A percentile compares a stretch with the other conserved stretches of the same genome.
Evolutionary conservation across 2,113 vertebrate species (phyloP).

Genomic region (Xiphophorus maculatus): DNA sequence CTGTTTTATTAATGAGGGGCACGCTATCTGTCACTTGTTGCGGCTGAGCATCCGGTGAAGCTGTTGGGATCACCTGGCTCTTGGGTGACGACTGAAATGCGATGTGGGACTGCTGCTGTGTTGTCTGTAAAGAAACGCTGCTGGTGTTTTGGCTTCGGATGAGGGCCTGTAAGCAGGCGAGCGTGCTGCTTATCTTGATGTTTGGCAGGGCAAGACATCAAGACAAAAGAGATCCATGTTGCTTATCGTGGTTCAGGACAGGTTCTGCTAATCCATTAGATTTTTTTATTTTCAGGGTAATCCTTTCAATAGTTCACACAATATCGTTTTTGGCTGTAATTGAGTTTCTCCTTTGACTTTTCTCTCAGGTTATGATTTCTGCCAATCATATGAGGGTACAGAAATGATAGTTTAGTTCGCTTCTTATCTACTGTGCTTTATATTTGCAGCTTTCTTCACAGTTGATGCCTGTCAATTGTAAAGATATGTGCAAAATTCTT

Average conservation of each 20-base stretch:
- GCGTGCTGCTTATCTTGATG: not conserved
- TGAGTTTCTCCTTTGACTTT: not conserved
- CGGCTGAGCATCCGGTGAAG: not conserved
- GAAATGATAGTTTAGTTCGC: too few species aligned
- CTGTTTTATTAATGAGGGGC: not conserved
- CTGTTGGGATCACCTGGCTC: not conserved
- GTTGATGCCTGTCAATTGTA: too few species aligned
- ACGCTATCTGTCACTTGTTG: not conserved
- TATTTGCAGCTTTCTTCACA: too few species aligned
- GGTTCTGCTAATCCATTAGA: conserved; percentile 1
- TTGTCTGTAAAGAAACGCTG: not conserved
- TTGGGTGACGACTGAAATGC: not conserved
- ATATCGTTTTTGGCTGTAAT: not conserved
- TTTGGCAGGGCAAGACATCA: not conserved
- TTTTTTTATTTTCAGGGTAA: not conserved
- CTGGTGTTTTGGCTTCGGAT: conserved; percentile 30
- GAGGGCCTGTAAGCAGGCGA: not conserved
- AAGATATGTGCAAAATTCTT: too few species aligned
- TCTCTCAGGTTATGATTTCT: not conserved
- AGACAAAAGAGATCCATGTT: not conserved
- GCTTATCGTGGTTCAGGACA: not conserved
- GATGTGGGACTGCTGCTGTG: conserved; percentile 12
- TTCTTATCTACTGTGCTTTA: too few species aligned
- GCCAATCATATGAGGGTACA: too few species aligned
- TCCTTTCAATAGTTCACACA: too few species aligned